phyloP scores from a whole-genome alignment of 2,113 vertebrate genomes.

The Notothenia coriiceps region DNA sequence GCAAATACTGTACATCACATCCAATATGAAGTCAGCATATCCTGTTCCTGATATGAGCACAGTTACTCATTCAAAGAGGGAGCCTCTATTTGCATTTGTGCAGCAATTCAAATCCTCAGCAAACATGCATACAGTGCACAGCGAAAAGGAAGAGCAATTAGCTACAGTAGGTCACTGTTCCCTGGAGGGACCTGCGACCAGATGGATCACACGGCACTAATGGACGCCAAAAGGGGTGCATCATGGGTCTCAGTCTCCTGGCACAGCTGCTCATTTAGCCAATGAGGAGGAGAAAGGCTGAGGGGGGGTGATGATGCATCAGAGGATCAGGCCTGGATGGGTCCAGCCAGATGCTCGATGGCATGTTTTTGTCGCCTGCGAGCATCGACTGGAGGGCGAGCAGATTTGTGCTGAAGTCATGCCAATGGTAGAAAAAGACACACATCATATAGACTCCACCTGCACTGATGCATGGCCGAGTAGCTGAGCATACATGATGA shows the following conservation, averaged over 20 bases:
- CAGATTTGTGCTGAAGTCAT: slow-evolving; percentile 11
- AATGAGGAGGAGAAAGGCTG: slow-evolving; percentile 58
- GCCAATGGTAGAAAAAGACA: background rate
- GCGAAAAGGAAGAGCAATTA: slow-evolving; percentile 65
- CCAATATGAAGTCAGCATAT: slow-evolving; percentile 45
- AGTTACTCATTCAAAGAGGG: slow-evolving; percentile 63
- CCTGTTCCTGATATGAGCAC: slow-evolving; percentile 44
- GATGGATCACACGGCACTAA: slow-evolving; percentile 78
- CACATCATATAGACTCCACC: slow-evolving; percentile 28
- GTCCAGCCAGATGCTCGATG: slow-evolving; percentile 58
- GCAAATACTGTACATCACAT: slow-evolving; percentile 22
- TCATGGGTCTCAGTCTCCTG: slow-evolving; percentile 69
- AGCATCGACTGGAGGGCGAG: background rate
- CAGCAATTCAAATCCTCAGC: slow-evolving; percentile 63
- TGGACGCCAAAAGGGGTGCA: slow-evolving; percentile 75
- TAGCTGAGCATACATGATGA: background rate
- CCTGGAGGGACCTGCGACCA: slow-evolving; percentile 71
- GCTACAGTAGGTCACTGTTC: slow-evolving; percentile 67
- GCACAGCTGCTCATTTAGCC: slow-evolving; percentile 78
- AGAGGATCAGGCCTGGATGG: slow-evolving; percentile 58
- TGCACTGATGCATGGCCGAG: slow-evolving; percentile 20
- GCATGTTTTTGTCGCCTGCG: slow-evolving; percentile 30
- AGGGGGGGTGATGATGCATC: slow-evolving; percentile 10
- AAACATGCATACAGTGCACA: slow-evolving; percentile 52
- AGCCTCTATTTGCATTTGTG: slow-evolving; percentile 66